Conservation (phyloP, 2,113 vertebrate genomes). For the Dicentrarchus labrax region DNA sequence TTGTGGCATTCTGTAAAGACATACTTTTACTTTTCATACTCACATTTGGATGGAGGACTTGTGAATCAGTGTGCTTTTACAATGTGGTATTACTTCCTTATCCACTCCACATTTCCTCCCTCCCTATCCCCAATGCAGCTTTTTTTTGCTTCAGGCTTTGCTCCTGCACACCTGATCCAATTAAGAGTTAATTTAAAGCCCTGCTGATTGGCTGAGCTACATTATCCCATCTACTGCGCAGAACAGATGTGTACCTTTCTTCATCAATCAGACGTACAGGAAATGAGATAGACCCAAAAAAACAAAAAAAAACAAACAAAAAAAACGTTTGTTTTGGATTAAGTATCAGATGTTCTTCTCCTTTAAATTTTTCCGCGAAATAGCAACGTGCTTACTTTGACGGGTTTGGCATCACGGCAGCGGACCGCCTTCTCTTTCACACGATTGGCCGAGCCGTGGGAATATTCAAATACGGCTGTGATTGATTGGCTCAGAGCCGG, state of each 20-base stretch:
- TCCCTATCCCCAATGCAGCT: background rate
- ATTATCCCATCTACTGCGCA: background rate
- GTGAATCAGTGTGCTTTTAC: background rate
- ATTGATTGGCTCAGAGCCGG: constrained; percentile 81
- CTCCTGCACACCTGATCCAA: background rate
- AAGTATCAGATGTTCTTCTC: constrained; percentile 26
- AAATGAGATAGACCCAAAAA: background rate
- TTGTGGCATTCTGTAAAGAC: background rate
- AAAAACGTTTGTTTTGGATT: background rate
- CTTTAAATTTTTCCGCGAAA: constrained; percentile 76
- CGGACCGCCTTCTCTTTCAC: constrained; percentile 63
- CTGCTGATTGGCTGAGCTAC: constrained; percentile 7
- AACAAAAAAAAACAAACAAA: no score
- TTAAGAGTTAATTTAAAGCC: background rate
- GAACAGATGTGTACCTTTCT: background rate
- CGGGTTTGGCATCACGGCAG: constrained; percentile 58
- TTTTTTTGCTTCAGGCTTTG: background rate
- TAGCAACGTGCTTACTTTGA: constrained; percentile 76
- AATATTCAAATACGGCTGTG: constrained; percentile 71
- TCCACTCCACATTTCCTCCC: no score
- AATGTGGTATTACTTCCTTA: background rate
- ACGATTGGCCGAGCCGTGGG: constrained; percentile 79
- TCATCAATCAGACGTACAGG: background rate
- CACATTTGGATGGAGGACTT: background rate
- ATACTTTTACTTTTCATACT: background rate